A percentile compares a stretch with the other conserved stretches of the same genome.
phyloP scores from a whole-genome alignment of 2,113 vertebrate genomes.

The Tragelaphus buxtoni region DNA sequence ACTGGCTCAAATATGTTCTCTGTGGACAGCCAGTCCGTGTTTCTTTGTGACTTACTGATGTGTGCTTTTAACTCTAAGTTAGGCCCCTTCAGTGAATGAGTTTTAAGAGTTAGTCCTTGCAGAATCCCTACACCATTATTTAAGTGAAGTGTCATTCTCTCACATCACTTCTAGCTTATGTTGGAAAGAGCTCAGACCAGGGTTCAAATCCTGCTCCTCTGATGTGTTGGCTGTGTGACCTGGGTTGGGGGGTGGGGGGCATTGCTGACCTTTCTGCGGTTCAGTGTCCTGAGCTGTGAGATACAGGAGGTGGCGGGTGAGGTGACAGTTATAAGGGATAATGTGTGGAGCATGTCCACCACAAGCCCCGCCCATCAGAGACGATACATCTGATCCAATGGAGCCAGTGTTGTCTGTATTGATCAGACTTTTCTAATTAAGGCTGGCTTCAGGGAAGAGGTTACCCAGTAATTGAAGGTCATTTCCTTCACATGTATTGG shows the following conservation, averaged over 20 bases:
- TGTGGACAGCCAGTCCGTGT: not conserved
- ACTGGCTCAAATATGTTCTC: not conserved
- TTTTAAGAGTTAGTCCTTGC: not conserved
- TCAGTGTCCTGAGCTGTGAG: not conserved
- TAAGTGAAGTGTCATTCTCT: not conserved
- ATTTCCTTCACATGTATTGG: not conserved
- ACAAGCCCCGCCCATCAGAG: not conserved
- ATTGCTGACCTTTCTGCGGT: not conserved
- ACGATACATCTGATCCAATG: not conserved
- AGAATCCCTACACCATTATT: too few relatives aligned
- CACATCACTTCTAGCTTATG: not conserved
- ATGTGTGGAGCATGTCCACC: fast-evolving
- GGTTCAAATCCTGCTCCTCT: not conserved
- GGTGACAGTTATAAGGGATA: too few relatives aligned
- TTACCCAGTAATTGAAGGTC: not conserved
- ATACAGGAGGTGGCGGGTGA: not conserved
- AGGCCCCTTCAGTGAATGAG: too few relatives aligned
- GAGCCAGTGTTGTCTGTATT: not conserved
- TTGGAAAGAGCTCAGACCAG: not conserved
- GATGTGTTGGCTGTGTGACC: not conserved
- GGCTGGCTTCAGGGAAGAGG: not conserved
- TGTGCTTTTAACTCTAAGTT: not conserved
- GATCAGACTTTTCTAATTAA: not conserved
- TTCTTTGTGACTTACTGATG: not conserved
- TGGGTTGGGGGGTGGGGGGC: not conserved